A percentile compares a stretch with the other conserved stretches of the same genome.
Evolutionary conservation across 2,797 vertebrate species (phyloP).

Genomic region (Cyclopterus lumpus): DNA sequence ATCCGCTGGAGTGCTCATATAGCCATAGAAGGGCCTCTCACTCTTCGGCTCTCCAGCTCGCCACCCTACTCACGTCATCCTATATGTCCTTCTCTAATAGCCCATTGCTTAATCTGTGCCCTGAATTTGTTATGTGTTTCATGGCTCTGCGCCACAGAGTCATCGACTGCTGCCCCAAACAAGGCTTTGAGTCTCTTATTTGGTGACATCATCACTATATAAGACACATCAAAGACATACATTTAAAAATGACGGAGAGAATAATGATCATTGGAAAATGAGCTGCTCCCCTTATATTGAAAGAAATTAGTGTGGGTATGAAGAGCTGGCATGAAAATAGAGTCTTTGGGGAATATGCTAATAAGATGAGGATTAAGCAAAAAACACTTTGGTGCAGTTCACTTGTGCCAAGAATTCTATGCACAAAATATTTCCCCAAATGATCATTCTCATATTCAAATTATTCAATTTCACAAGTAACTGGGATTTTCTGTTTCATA

Average conservation of each 20-base stretch:
- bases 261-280: conserved; percentile 45
- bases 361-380: conserved; percentile 60
- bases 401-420: conserved; percentile 43
- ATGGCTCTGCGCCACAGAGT: conserved; percentile 20
- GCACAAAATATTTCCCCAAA: conserved; percentile 50
- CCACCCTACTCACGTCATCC: conserved; percentile 19
- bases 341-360: conserved; percentile 63
- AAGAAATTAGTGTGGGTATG: conserved; percentile 37
- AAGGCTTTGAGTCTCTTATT: conserved; percentile 27
- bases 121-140: conserved; percentile 28
- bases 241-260: conserved; percentile 41
- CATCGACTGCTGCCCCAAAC: conserved; percentile 36
- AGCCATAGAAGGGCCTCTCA: conserved; percentile 82
- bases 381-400: conserved; percentile 55
- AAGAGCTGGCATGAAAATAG: conserved; percentile 58
- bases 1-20: conserved; percentile 61
- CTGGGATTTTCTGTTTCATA: conserved; percentile 15
- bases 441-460: conserved; percentile 52
- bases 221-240: conserved; percentile 35
- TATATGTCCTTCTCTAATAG: conserved; percentile 41
- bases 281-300: conserved; percentile 31
- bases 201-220: conserved; percentile 41
- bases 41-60: conserved; percentile 27
- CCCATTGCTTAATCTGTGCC: conserved; percentile 35
- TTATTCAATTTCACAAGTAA: conserved; percentile 41